Percentiles rank a stretch among this genome's conserved stretches.
These are phyloP conservation scores for Drosophila sechellia DNA, from an alignment of 1,140 invertebrate genomes.

Conservation along the genomic window DNA sequence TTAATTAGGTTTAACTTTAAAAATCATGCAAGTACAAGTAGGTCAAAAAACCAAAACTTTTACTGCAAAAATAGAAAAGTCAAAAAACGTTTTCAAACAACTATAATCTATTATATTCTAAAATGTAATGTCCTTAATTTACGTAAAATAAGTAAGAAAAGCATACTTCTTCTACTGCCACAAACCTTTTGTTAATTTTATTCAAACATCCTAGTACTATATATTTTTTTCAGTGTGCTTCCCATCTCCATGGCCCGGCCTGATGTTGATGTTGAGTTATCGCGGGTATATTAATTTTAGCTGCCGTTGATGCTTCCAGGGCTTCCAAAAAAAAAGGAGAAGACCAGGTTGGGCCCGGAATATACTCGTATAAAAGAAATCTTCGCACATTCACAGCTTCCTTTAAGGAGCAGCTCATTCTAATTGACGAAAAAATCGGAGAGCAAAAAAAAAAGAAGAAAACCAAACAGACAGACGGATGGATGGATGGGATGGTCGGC, in stretches of 20 bases:
- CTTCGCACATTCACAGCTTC: constrained; percentile 80
- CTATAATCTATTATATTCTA: too few relatives aligned
- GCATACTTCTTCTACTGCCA: too few relatives aligned
- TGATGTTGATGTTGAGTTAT: constrained; percentile 76
- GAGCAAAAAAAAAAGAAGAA: constrained; percentile 61
- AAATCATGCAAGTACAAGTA: too few relatives aligned
- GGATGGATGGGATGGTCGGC: background rate
- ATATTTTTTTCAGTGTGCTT: constrained; percentile 3
- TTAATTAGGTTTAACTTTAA: background rate
- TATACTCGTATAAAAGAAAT: constrained; percentile 53
- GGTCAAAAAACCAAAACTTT: too few relatives aligned
- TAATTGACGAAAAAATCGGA: constrained; percentile 81
- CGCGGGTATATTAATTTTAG: constrained; percentile 80
- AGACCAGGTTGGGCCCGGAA: constrained; percentile 18
- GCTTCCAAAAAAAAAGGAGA: constrained; percentile 49
- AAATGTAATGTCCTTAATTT: too few relatives aligned
- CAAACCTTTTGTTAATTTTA: too few relatives aligned
- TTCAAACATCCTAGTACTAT: too few relatives aligned
- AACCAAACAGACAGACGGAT: constrained; percentile 33
- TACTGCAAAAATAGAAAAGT: too few relatives aligned
- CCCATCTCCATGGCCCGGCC: constrained; percentile 34
- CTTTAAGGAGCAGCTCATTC: constrained; percentile 64
- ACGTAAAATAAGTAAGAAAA: too few relatives aligned
- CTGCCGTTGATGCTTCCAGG: constrained; percentile 75
- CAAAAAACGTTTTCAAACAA: too few relatives aligned